Evolutionary conservation across 2,797 vertebrate species (phyloP), one percentile per base, ranked within the genome.

Genomic region (Phrynocephalus forsythii): DNA sequence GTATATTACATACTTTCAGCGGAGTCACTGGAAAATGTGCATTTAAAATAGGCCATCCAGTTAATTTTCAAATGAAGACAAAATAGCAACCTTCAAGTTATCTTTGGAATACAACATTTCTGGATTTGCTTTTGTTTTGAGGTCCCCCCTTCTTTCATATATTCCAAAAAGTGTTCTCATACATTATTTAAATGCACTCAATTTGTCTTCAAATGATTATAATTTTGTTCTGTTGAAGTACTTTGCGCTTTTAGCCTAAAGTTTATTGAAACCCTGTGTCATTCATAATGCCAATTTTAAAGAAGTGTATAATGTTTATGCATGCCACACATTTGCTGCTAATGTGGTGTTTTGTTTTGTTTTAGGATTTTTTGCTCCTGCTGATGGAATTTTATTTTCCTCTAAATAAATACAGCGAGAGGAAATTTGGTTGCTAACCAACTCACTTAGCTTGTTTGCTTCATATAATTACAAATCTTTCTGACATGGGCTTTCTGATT

Each of bases 371-470:
- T 69, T 28, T 82, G 38, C 38, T n/a, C 6, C 6, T n/a, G 80
- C 33, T n/a, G 44, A 66, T 38, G 56, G n/a, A 3, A 5, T 13
- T 13, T 15, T 38, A 3, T 33, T 4, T 20, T 2, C 8, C 5
- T 16, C 26, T 94, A 91, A 86, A 90, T 84, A 93, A 48, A 91
- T 89, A 89, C 86, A 86, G 91, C 69, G 28, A 44, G n/a, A 78
- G 9, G 56, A 86, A 71, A 90, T 83, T 56, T 69, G 18, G 26
- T 82, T 69, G 50, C 66, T 86, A 88, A 91, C 52, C 56, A 81
- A 52, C 78, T 84, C 84, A 68, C 71, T 83, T 83, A 86, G 88
- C 90, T 82, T 87, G 86, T 81, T 91, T 85, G 52, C 88, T 91
- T 88, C 52, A 28, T 77, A 66, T 87, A 91, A 91, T 88, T 87